Conservation (phyloP, 2,888 invertebrate genomes). For the Eurytoma californica region DNA sequence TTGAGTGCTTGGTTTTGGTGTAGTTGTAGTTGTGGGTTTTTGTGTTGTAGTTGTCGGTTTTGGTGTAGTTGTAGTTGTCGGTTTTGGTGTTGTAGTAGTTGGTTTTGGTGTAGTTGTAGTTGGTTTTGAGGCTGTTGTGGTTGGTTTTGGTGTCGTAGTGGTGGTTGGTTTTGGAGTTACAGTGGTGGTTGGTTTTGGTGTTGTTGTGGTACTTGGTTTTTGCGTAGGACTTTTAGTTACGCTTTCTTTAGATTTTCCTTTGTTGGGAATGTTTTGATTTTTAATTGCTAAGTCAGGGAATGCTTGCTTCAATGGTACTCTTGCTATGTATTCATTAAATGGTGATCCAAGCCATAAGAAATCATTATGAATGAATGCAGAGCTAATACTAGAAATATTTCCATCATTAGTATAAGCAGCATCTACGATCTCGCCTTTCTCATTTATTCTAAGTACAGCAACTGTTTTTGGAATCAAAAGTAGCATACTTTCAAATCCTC, state of each 20-base stretch:
- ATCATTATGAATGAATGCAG: constrained; percentile 81
- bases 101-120: constrained; percentile 50
- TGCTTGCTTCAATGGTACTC: constrained; percentile 78
- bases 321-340: constrained; percentile 80
- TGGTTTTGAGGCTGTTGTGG: constrained; percentile 48
- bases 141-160: constrained; percentile 28
- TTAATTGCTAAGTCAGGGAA: constrained; percentile 61
- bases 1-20: constrained; percentile 34
- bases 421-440: constrained; percentile 84
- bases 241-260: background rate
- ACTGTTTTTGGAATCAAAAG: constrained; percentile 63
- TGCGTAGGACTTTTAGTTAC: background rate
- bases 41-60: constrained; percentile 18
- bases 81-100: constrained; percentile 56
- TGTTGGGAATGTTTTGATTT: constrained; percentile 14
- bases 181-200: constrained; percentile 22
- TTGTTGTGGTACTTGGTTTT: constrained; percentile 1
- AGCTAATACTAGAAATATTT: constrained; percentile 78
- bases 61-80: constrained; percentile 22
- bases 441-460: constrained; percentile 78
- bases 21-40: constrained; percentile 25
- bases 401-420: constrained; percentile 81
- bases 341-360: constrained; percentile 83
- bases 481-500: constrained; percentile 62
- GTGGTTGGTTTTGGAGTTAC: constrained; percentile 49